Conservation (phyloP, 2,888 invertebrate species). For the Chrysotoxum bicinctum region DNA sequence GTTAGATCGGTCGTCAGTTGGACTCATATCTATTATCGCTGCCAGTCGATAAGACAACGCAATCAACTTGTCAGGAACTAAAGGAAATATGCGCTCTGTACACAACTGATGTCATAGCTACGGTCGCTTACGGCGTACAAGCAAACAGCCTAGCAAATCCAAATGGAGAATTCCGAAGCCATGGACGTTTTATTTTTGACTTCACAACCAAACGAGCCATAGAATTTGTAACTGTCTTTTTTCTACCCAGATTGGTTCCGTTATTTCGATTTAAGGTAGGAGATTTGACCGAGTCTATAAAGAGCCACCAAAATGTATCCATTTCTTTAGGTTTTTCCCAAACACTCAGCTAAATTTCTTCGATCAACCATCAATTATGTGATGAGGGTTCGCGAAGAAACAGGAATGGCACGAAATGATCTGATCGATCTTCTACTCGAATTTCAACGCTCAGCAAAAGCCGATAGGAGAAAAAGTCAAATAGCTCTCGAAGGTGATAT, state of each 20-base stretch:
- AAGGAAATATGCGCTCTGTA: conserved; percentile 80
- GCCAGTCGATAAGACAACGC: conserved; percentile 74
- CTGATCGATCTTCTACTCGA: conserved; percentile 80
- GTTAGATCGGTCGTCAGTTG: conserved; percentile 77
- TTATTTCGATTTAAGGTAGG: conserved; percentile 77
- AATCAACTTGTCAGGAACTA: conserved; percentile 76
- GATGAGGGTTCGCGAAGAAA: conserved; percentile 80
- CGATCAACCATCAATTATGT: conserved; percentile 81
- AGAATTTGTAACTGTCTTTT: conserved; percentile 80
- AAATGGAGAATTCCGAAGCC: conserved; percentile 81
- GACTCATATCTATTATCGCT: conserved; percentile 76
- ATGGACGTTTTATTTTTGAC: conserved; percentile 80
- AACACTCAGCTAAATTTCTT: conserved; percentile 79
- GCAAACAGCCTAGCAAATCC: conserved; percentile 81
- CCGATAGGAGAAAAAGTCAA: conserved; percentile 60
- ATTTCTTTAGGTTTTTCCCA: conserved; percentile 77
- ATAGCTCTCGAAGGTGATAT: conserved; percentile 79
- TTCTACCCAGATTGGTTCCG: conserved; percentile 80
- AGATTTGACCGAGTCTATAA: not conserved
- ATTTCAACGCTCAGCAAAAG: conserved; percentile 74
- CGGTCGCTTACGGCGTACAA: conserved; percentile 82
- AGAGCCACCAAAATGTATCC: not conserved
- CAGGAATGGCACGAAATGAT: conserved; percentile 79
- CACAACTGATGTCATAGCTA: conserved; percentile 82
- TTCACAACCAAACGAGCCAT: conserved; percentile 78